These are phyloP conservation scores for Ommatoiulus sabulosus DNA, from an alignment of 2,888 invertebrate species.

Conservation along the genomic window DNA sequence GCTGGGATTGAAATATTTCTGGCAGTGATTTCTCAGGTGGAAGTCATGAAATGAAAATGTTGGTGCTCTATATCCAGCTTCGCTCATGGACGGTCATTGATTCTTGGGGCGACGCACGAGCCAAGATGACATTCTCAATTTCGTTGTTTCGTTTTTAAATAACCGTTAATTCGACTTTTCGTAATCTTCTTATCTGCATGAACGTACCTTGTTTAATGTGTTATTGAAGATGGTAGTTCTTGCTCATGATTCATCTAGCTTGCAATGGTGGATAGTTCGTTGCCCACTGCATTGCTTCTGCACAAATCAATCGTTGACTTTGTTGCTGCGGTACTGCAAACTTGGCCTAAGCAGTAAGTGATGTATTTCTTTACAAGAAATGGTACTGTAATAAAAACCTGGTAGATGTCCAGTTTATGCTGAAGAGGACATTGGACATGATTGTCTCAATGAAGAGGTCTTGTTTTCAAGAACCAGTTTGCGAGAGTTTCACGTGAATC, in stretches of 20 bases:
- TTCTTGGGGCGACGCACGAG: not conserved
- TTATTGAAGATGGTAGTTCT: not conserved
- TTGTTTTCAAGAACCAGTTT: too few species aligned
- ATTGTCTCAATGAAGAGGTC: too few species aligned
- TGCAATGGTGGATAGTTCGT: not conserved
- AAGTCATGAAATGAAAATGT: conserved; percentile 1
- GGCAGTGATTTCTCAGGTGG: conserved; percentile 31
- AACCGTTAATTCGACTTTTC: not conserved
- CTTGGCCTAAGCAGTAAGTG: too few species aligned
- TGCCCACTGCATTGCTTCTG: too few species aligned
- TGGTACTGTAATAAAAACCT: too few species aligned
- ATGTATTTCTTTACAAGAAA: too few species aligned
- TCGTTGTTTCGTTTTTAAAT: not conserved
- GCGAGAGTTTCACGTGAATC: too few species aligned
- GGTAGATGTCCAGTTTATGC: too few species aligned
- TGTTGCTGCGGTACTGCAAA: too few species aligned
- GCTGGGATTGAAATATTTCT: conserved; percentile 24
- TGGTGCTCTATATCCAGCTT: not conserved
- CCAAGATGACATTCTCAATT: not conserved
- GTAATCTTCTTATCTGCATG: not conserved
- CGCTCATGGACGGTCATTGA: not conserved
- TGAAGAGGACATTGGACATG: too few species aligned
- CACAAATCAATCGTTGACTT: too few species aligned
- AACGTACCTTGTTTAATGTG: not conserved
- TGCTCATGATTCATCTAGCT: not conserved